Conservation (phyloP, 2,797 vertebrate species). For the Pyrocephalus nanus region DNA sequence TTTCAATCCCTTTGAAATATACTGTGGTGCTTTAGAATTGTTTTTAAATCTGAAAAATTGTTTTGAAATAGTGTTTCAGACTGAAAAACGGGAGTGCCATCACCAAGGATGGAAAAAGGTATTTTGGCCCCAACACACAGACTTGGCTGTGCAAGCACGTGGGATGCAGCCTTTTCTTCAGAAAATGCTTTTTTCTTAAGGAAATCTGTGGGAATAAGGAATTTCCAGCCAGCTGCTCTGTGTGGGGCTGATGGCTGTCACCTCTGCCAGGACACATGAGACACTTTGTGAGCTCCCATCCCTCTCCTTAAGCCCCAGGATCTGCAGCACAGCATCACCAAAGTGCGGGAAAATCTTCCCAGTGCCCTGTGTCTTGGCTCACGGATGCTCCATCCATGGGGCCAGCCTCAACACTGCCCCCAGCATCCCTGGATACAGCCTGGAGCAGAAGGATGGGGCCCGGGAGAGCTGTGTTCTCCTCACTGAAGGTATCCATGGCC, state of each 20-base stretch:
- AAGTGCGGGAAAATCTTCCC: fast-evolving
- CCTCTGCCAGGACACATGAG: background rate
- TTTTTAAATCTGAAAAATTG: constrained; percentile 29
- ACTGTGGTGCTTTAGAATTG: constrained; percentile 37
- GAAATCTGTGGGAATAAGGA: background rate
- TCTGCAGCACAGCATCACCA: background rate
- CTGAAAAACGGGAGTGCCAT: background rate
- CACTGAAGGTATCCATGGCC: background rate
- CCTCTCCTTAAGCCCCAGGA: background rate
- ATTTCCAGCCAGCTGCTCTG: background rate
- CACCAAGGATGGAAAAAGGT: background rate
- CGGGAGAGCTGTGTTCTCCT: background rate
- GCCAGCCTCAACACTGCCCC: background rate
- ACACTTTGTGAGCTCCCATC: background rate
- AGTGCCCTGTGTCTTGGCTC: fast-evolving
- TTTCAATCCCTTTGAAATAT: constrained; percentile 66
- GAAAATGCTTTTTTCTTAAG: background rate
- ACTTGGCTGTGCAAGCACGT: fast-evolving
- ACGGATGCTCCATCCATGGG: background rate
- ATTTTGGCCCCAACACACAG: fast-evolving
- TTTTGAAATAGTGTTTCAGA: constrained; percentile 20
- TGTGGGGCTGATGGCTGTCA: background rate
- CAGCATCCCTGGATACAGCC: background rate
- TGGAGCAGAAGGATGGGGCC: background rate
- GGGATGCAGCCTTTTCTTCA: background rate